Evolutionary conservation across 2,797 vertebrate species (phyloP).

Genomic region (Phoeniculus purpureus): DNA sequence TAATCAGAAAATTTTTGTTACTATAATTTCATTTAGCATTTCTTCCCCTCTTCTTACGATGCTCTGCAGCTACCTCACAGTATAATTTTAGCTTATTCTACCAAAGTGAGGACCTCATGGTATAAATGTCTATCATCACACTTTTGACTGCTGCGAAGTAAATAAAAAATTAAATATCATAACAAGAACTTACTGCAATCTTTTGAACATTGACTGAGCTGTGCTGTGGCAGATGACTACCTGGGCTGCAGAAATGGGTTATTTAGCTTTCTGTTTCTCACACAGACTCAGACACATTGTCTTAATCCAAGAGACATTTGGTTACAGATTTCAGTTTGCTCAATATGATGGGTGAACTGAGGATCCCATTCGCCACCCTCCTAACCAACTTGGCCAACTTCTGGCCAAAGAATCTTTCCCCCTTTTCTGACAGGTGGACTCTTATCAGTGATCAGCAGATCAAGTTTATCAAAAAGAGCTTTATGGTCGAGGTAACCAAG

Average conservation of each 20-base stretch:
- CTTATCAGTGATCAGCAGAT: no score
- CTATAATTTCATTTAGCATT: background rate
- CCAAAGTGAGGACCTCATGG: background rate
- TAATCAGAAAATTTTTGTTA: background rate
- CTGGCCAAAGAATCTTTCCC: no score
- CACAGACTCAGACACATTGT: background rate
- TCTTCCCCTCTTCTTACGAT: background rate
- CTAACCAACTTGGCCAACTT: no score
- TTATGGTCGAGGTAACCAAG: no score
- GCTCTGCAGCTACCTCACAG: background rate
- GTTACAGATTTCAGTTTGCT: background rate
- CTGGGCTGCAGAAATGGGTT: background rate
- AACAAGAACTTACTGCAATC: background rate
- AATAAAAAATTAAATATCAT: conserved; percentile 9
- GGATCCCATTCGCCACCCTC: no score
- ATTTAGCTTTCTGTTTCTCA: background rate
- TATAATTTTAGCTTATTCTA: background rate
- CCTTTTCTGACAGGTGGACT: no score
- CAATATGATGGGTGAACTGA: no score
- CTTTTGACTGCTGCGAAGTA: background rate
- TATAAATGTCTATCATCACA: background rate
- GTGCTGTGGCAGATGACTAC: background rate
- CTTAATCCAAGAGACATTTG: background rate
- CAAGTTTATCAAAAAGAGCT: no score
- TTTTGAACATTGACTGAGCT: background rate